Conservation (phyloP, 2,888 invertebrate genomes). For the Proisotoma minuta region DNA sequence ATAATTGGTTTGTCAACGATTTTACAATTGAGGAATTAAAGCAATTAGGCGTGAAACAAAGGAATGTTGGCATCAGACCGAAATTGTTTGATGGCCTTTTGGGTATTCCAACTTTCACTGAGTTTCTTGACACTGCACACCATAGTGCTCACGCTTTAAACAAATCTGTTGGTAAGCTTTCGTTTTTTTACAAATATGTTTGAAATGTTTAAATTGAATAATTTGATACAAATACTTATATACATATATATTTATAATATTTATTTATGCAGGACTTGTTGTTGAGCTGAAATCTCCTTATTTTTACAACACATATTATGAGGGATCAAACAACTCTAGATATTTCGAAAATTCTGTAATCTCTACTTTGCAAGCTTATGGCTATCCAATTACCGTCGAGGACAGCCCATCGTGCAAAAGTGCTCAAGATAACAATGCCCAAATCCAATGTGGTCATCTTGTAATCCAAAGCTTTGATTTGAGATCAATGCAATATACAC, state of each 20-base stretch:
- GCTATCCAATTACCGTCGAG: constrained; percentile 16
- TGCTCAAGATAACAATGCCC: neutral
- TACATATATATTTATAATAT: no score
- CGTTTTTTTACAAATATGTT: neutral
- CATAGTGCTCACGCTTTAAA: constrained; percentile 24
- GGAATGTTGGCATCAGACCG: constrained; percentile 33
- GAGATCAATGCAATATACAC: constrained; percentile 16
- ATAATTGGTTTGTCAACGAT: constrained; percentile 43
- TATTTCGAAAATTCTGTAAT: constrained; percentile 28
- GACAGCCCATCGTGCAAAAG: neutral
- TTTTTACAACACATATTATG: constrained; percentile 20
- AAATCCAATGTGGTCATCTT: constrained; percentile 24
- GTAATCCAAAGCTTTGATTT: constrained; percentile 34
- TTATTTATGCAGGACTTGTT: no score
- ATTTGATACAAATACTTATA: no score
- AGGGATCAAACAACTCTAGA: neutral
- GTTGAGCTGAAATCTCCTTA: constrained; percentile 36
- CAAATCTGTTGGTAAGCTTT: constrained; percentile 22
- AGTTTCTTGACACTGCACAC: constrained; percentile 35
- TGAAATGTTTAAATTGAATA: no score
- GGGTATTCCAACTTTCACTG: constrained; percentile 39
- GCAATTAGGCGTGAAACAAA: constrained; percentile 27
- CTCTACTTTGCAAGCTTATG: constrained; percentile 3
- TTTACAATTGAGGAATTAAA: constrained; percentile 34
- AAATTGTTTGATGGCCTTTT: constrained; percentile 35